Evolutionary conservation across 2,888 invertebrate species (phyloP).

Genomic region (Lycophotia porphyrea): DNA sequence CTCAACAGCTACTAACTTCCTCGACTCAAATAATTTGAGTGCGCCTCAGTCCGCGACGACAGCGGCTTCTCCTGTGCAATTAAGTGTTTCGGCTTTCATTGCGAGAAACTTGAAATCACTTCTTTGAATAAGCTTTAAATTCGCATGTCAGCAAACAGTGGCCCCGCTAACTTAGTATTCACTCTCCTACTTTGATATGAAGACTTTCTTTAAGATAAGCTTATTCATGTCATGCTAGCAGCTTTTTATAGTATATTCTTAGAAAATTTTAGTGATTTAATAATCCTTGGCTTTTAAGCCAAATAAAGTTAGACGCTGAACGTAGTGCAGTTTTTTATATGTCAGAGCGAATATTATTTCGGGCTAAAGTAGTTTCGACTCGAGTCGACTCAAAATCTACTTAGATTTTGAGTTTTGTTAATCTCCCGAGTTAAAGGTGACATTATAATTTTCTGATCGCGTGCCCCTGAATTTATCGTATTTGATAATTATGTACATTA

Average conservation of each 20-base stretch:
- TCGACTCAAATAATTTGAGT: slow-evolving; percentile 78
- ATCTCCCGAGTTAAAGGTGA: not conserved
- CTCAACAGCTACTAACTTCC: slow-evolving; percentile 73
- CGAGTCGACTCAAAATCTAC: not conserved
- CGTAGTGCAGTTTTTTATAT: not conserved
- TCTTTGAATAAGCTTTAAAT: slow-evolving; percentile 75
- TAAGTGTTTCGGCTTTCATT: slow-evolving; percentile 83
- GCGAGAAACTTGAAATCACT: slow-evolving; percentile 78
- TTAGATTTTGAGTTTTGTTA: not conserved
- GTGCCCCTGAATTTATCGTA: not conserved
- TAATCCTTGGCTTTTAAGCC: slow-evolving; percentile 10
- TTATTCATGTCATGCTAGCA: slow-evolving; percentile 33
- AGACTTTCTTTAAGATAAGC: slow-evolving; percentile 40
- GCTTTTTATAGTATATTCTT: slow-evolving; percentile 13
- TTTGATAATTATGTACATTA: not conserved
- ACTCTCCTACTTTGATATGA: slow-evolving; percentile 52
- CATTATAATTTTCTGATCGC: not conserved
- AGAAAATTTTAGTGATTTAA: slow-evolving; percentile 3
- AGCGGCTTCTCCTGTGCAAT: slow-evolving; percentile 77
- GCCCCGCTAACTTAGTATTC: slow-evolving; percentile 53
- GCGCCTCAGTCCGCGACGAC: slow-evolving; percentile 70
- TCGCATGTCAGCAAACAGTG: slow-evolving; percentile 63
- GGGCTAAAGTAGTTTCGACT: not conserved
- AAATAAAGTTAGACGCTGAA: slow-evolving; percentile 7
- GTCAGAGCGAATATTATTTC: not conserved